Evolutionary conservation across 2,888 invertebrate genomes (phyloP), one percentile per base, ranked within the genome.

Genomic region (Mythimna loreyi): DNA sequence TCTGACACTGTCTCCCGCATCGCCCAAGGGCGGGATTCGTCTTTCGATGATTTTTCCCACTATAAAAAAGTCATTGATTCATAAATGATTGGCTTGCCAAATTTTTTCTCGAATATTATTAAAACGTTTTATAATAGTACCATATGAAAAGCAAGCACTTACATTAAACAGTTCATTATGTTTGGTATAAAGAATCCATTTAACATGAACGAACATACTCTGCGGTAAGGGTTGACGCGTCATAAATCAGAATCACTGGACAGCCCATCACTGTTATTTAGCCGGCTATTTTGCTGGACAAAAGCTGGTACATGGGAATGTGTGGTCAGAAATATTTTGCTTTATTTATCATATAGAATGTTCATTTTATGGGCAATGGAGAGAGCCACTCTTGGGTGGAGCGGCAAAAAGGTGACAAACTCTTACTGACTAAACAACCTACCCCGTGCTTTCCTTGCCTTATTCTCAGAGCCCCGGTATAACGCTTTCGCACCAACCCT

Each of bases 131-230:
- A 36, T 11, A n/a, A 3, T 28, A 53, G 72, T 49, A 28, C 36
- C 13, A 67, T 33, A 53, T 33, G 16, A 49, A 57, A 55, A 56
- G 23, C 21, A 52, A 50, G 50, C 45, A 40, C 16, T 16, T 40
- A 74, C 49, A 43, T 33, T 16, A 19, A 58, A 52, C 64, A 36
- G 57, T 28, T 59, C 36, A 65, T 62, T 75, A 55, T 65, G 47
- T 62, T 59, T 40, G 30, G 55, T 57, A 78, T 70, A 66, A 75
- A 75, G 66, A 80, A 78, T 64, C 21, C 33, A 75, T 69, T 62
- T 61, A 69, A 61, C 66, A 64, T 59, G 65, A 65, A 57, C 57
- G 63, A 59, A 59, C 28, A 58, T 56, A 61, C 45, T 58, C 55
- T 40, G 33, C 6, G 21, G 50, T 21, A 30, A 80, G 70, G 80